Percentiles rank a stretch among this genome's conserved stretches.
phyloP scores from a whole-genome alignment of 2,797 vertebrate species.

The Salarias fasciatus region DNA sequence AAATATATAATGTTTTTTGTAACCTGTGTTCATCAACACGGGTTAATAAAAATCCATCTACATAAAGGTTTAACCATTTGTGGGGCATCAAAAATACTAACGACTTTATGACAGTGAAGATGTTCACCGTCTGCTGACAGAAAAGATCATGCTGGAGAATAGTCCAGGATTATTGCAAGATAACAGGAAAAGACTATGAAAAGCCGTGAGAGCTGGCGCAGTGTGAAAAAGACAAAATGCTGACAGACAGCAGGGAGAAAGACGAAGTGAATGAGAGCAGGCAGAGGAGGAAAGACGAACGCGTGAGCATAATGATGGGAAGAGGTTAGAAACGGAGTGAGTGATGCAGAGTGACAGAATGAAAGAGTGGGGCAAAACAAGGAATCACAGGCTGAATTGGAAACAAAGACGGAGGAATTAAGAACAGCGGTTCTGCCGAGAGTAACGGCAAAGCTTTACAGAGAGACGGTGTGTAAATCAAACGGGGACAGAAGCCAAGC shows the following conservation, averaged over 20 bases:
- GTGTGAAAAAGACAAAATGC: constrained; percentile 45
- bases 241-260: constrained; percentile 41
- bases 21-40: constrained; percentile 54
- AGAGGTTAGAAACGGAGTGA: constrained; percentile 23
- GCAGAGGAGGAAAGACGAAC: constrained; percentile 46
- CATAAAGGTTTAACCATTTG: constrained; percentile 54
- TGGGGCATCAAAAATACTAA: constrained; percentile 55
- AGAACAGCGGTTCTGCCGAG: constrained; percentile 11
- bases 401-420: constrained; percentile 34
- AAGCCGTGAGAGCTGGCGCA: constrained; percentile 18
- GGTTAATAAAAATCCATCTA: constrained; percentile 62
- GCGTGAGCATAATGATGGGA: constrained; percentile 30
- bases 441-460: constrained; percentile 22
- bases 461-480: constrained; percentile 30
- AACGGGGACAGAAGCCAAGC: constrained; percentile 24
- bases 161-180: constrained; percentile 27
- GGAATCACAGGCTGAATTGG: constrained; percentile 17
- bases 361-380: constrained; percentile 34
- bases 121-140: constrained; percentile 63
- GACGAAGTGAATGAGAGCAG: constrained; percentile 48
- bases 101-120: constrained; percentile 57
- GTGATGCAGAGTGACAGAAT: constrained; percentile 36
- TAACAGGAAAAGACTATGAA: constrained; percentile 26
- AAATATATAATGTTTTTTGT: constrained; percentile 20
- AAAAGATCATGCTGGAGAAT: constrained; percentile 48